Evolutionary conservation across 2,888 invertebrate species (phyloP), one percentile per base, ranked within the genome.

Genomic region (Strigamia transsilvanica): DNA sequence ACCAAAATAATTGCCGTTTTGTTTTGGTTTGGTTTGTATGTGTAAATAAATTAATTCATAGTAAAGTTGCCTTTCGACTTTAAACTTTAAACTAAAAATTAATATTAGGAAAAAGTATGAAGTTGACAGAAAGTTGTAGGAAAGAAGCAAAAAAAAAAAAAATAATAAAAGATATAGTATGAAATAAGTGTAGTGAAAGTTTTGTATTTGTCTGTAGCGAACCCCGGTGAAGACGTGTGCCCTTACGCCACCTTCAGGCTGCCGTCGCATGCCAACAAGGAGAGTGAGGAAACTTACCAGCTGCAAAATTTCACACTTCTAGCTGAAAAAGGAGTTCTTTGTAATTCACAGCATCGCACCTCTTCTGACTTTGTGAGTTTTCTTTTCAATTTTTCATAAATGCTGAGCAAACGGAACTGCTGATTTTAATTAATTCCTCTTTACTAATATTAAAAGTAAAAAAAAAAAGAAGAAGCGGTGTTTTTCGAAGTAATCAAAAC

Each of bases 341-440:
- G 46, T 78, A 41, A 78, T 27, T 42, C 41, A 13, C 80, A 80
- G 80, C 80, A 80, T 15, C 80, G 80, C 61, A 18, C 61, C 61
- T 7, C 61, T 34, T 80, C 41, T 80, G 80, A 80, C 42, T 80
- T 80, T 41, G 80, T 80, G 46, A 80, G 80, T 80, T 80, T 80
- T 46, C 42, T 46, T 42, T 80, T 42, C 42, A 27, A 42, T 80
- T 80, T 80, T 80, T 80, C 15, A 41, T 46, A 15, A 41, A n/a
- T 32, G 61, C 18, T 66, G 13, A 66, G 23, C 10, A 18, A 66
- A 66, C 61, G 61, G 61, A 66, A 23, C 21, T 21, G 61, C 23
- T 23, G 61, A 66, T 12, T 66, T 66, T 66, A 66, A 66, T 66
- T 66, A 66, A 66, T 66, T 66, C 61, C 61, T 23, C 23, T 23